Evolutionary conservation across 2,888 invertebrate genomes (phyloP).

Genomic region (Azorinus chamasolen): DNA sequence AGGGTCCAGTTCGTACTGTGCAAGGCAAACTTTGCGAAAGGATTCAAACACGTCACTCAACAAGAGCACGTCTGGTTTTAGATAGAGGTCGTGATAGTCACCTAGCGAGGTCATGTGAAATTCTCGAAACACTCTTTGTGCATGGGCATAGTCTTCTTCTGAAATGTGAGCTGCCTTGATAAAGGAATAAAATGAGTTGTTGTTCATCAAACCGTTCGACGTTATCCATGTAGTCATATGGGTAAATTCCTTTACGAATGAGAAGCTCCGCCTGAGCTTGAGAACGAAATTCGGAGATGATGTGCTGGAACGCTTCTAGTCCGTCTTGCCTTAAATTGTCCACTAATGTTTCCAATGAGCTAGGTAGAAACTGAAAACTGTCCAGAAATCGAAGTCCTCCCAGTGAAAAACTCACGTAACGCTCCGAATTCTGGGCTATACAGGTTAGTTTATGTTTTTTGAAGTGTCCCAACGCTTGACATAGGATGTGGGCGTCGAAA

Average conservation of each 20-base stretch:
- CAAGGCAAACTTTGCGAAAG: constrained; percentile 32
- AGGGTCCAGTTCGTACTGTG: constrained; percentile 40
- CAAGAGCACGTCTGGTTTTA: constrained; percentile 36
- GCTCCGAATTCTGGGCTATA: constrained; percentile 30
- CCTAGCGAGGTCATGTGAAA: constrained; percentile 25
- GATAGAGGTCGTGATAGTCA: constrained; percentile 45
- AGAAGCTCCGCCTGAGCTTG: constrained; percentile 11
- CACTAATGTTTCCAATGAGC: constrained; percentile 33
- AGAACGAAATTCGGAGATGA: constrained; percentile 6
- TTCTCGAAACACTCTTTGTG: constrained; percentile 26
- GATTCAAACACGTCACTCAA: constrained; percentile 42
- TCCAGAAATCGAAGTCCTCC: constrained; percentile 38
- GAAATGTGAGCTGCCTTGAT: constrained; percentile 28
- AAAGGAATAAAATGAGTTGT: constrained; percentile 17
- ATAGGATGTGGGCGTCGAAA: constrained; percentile 41
- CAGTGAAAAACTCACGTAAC: constrained; percentile 38
- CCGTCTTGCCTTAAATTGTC: constrained; percentile 11
- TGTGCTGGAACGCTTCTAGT: constrained; percentile 2
- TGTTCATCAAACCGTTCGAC: constrained; percentile 19
- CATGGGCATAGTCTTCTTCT: constrained; percentile 32
- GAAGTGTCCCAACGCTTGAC: constrained; percentile 18
- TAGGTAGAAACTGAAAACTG: constrained; percentile 37
- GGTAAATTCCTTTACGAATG: constrained; percentile 37
- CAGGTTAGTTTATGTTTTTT: constrained; percentile 5
- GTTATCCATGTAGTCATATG: constrained; percentile 33